These are phyloP conservation scores for Notarius quadriscutis DNA, from an alignment of 2,113 vertebrate species.

Conservation along the genomic window DNA sequence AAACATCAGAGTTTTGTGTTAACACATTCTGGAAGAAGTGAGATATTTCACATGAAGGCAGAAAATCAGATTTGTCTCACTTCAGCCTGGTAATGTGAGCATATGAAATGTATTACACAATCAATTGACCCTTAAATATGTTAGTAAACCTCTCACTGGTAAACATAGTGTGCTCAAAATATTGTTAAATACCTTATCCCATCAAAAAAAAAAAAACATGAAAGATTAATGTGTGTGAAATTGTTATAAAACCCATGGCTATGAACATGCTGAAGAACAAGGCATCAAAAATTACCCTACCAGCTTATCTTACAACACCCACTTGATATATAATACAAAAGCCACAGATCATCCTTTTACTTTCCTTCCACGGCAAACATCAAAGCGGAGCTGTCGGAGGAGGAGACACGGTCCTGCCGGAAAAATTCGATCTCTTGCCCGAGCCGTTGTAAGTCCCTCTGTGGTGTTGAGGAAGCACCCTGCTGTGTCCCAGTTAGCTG, in stretches of 20 bases:
- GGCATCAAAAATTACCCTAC: slow-evolving; percentile 15
- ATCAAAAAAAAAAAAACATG: not conserved
- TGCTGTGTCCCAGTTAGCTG: slow-evolving; percentile 39
- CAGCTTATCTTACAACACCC: slow-evolving; percentile 21
- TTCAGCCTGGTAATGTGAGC: not conserved
- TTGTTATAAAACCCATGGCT: not conserved
- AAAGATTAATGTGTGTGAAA: not conserved
- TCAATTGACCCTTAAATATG: too few species aligned
- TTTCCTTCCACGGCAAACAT: slow-evolving; percentile 26
- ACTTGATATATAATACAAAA: slow-evolving; percentile 10
- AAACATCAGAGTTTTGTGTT: not conserved
- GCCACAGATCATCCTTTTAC: slow-evolving; percentile 18
- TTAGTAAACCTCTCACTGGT: not conserved
- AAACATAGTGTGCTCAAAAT: slow-evolving; percentile 5
- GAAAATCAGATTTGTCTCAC: slow-evolving; percentile 2
- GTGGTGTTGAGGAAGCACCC: slow-evolving; percentile 18
- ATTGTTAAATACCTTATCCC: not conserved
- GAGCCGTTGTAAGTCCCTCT: slow-evolving; percentile 17
- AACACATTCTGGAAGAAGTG: not conserved
- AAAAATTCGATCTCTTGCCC: slow-evolving; percentile 39
- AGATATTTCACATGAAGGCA: not conserved
- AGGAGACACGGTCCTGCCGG: slow-evolving; percentile 27
- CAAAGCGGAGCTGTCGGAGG: slow-evolving; percentile 29
- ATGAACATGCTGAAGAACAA: slow-evolving; percentile 20
- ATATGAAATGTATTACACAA: not conserved